Evolutionary conservation across 2,797 vertebrate genomes (phyloP), one percentile per base, ranked within the genome.

Genomic region (Nyctibius grandis): DNA sequence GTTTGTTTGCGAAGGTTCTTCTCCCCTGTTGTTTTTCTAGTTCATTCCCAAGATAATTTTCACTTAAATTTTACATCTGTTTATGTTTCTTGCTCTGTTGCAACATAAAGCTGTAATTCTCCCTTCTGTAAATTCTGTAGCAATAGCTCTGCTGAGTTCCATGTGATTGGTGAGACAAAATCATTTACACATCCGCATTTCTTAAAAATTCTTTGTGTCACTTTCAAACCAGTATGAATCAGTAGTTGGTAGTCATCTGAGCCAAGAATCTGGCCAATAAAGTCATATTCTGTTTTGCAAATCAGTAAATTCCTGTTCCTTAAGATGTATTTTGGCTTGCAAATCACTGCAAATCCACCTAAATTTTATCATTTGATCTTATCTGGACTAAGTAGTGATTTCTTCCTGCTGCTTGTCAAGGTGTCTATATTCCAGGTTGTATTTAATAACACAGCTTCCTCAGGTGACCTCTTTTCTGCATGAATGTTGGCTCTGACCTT

Each of bases 401-500:
- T 94, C 63, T 51, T 93, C 33, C 76, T 75, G 78, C 69, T 91
- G 48, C 85, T 93, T 96, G 79, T 96, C 91, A 95, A 91, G 70
- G 84, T 93, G 44, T 34, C 16, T 73, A 19, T 69, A 51, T 88
- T 63, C 64, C 81, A 77, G 73, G 42, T 80, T 7, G 3, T 91
- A 69, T 94, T 95, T 96, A 91, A 96, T 92, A 90, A 70, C 67
- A 56, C 28, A 72, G 31, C 73, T 96, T 92, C 64, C 42, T 79
- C 36, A 92, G 77, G 74, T 85, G 77, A 85, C 88, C 81, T 82
- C 64, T 74, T 88, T 95, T 89, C 74, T 92, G 40, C 80, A 69
- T 54, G 51, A 86, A 38, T 85, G 78, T 96, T 91, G 92, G 61
- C 48, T 96, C 63, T 88, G 91, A 94, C 93, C 77, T 96, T 91